phyloP scores from a whole-genome alignment of 2,888 invertebrate genomes.

The Opisthograptis luteolata region DNA sequence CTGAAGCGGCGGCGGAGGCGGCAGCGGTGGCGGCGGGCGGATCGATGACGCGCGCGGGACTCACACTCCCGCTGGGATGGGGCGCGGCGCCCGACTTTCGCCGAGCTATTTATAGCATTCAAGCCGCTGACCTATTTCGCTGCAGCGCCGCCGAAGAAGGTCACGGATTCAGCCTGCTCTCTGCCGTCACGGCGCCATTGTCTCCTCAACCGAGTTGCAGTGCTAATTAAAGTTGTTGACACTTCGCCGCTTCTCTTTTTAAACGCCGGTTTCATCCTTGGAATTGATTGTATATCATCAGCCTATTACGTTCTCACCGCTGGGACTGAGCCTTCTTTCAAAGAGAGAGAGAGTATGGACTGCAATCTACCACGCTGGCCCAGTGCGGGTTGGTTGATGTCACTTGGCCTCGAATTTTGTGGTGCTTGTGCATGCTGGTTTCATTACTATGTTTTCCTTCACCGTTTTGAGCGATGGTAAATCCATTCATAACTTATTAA shows the following conservation, averaged over 20 bases:
- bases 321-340: too few relatives aligned
- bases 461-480: too few relatives aligned
- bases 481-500: too few relatives aligned
- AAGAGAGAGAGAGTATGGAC: too few relatives aligned
- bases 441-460: too few relatives aligned
- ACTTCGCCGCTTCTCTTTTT: constrained; percentile 62
- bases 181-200: constrained; percentile 79
- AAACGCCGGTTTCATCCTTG: constrained; percentile 51
- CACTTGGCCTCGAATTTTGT: too few relatives aligned
- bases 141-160: constrained; percentile 81
- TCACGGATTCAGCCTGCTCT: constrained; percentile 81
- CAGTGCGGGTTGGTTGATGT: too few relatives aligned
- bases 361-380: too few relatives aligned
- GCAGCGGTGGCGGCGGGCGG: constrained; percentile 41
- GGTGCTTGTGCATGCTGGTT: too few relatives aligned
- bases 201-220: constrained; percentile 78
- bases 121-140: constrained; percentile 84
- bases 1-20: constrained; percentile 21
- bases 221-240: constrained; percentile 82
- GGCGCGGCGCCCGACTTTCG: constrained; percentile 81
- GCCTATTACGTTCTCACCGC: too few relatives aligned
- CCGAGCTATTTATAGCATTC: constrained; percentile 83
- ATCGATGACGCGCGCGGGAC: constrained; percentile 58
- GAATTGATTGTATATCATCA: constrained; percentile 51
- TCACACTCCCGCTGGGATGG: constrained; percentile 65